Evolutionary conservation across 2,113 vertebrate genomes (phyloP).

Genomic region (Lasiurus borealis): DNA sequence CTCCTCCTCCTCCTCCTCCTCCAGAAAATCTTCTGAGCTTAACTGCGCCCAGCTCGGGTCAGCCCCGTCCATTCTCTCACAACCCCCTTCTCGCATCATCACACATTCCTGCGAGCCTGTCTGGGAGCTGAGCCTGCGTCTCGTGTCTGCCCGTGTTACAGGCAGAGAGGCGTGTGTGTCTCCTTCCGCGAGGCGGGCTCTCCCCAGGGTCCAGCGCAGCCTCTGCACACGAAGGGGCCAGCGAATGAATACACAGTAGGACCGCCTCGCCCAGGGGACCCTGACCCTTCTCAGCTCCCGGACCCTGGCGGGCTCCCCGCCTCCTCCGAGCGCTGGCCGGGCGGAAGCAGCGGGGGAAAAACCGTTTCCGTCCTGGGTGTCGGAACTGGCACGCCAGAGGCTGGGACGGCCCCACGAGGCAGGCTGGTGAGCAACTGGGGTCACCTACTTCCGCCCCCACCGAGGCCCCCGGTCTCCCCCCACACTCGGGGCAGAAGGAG

Average conservation of each 20-base stretch:
- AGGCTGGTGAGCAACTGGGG: not conserved
- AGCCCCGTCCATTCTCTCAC: slow-evolving; percentile 60
- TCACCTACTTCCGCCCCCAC: not conserved
- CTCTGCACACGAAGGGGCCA: slow-evolving; percentile 70
- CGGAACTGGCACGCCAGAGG: not conserved
- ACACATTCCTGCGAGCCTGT: slow-evolving; percentile 68
- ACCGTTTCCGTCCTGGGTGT: not conserved
- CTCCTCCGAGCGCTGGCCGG: not conserved
- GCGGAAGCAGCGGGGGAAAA: not conserved
- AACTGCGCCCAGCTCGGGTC: slow-evolving; percentile 66
- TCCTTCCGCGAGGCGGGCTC: slow-evolving; percentile 61
- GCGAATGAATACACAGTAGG: slow-evolving; percentile 55
- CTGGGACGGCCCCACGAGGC: not conserved
- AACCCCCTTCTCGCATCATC: slow-evolving; percentile 61
- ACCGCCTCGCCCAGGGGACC: slow-evolving; percentile 58
- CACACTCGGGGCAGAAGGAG: not conserved
- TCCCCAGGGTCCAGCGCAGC: slow-evolving; percentile 53
- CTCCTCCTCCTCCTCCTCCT: slow-evolving; percentile 65
- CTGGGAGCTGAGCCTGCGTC: slow-evolving; percentile 63
- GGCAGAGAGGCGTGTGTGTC: slow-evolving; percentile 52
- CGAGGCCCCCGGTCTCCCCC: not conserved
- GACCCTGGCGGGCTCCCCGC: slow-evolving; percentile 14
- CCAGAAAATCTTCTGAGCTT: slow-evolving; percentile 69
- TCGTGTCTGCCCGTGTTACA: slow-evolving; percentile 56
- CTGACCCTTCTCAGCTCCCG: slow-evolving; percentile 39